Evolutionary conservation across 2,113 vertebrate species (phyloP), one percentile per base, ranked within the genome.

Genomic region (Scolopax mira): DNA sequence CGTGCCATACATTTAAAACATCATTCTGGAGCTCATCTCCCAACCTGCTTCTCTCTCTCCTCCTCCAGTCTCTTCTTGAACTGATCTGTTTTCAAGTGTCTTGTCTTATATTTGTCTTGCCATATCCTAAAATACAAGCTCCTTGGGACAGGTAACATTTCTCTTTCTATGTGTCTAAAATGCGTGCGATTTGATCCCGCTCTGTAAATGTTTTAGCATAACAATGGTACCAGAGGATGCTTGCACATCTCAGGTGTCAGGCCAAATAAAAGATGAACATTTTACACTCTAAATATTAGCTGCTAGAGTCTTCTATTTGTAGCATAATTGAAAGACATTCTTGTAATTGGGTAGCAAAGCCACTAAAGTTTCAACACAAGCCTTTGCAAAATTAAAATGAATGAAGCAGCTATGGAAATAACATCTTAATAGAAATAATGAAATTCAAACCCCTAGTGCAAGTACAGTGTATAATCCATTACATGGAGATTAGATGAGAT

Each of bases 361-460:
- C 81, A 93, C 83, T 25, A 84, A 94, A 85, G 35, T 42, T 95
- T 97, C 91, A 85, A 51, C 72, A 41, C 28, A 82, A 66, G 58
- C 72, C 71, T 93, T 54, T 82, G 24, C 71, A 95, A 97, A 97
- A 95, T 93, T 41, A 84, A 96, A 97, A 96, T 90, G 74, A 96
- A 88, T 80, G 31, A 75, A 92, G 71, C 73, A 75, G 39, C 64
- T 88, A 91, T 92, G 55, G 48, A 96, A 97, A 96, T 93, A 70
- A 88, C 79, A 97, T 95, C 83, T 95, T 96, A 93, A 95, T 95
- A 94, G 90, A 73, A 96, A 96, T 94, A 97, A 97, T 87, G 86
- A 96, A 95, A 96, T 93, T 92, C 66, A 95, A 96, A 39, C 62
- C 61, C 57, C 72, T 82, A 71, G 65, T 64, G 74, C 75, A 96